Conservation (phyloP, 2,113 vertebrate genomes). For the Thalassoma bifasciatum region DNA sequence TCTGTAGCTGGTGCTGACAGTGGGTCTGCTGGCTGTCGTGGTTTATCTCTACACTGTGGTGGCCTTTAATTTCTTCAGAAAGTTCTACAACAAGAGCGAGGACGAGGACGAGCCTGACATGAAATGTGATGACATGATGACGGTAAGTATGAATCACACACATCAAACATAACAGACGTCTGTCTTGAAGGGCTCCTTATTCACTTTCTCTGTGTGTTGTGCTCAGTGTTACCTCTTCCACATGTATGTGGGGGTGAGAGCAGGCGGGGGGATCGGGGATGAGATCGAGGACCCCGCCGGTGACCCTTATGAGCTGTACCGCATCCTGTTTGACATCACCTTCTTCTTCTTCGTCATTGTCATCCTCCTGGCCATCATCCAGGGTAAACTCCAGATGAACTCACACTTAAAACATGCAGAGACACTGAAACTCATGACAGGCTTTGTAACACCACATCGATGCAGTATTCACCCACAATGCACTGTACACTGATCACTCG, state of each 20-base stretch:
- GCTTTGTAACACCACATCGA: background rate
- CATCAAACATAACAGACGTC: background rate
- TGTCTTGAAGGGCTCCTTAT: background rate
- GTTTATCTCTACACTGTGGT: slow-evolving; percentile 99
- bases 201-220: slow-evolving; percentile 3
- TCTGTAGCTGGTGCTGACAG: slow-evolving; percentile 92
- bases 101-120: slow-evolving; percentile 97
- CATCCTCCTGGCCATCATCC: slow-evolving; percentile 97
- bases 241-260: slow-evolving; percentile 98
- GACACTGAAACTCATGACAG: background rate
- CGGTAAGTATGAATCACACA: slow-evolving; percentile 78
- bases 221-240: slow-evolving; percentile 96
- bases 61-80: slow-evolving; percentile 99
- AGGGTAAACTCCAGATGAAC: slow-evolving; percentile 82
- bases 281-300: slow-evolving; percentile 99
- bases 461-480: no score
- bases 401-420: background rate
- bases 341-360: slow-evolving; percentile 99
- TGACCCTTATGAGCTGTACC: slow-evolving; percentile 97
- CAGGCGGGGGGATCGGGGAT: slow-evolving; percentile 96
- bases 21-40: slow-evolving; percentile 95
- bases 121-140: slow-evolving; percentile 99
- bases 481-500: background rate
- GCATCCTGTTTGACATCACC: slow-evolving; percentile 98
- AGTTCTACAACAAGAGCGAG: slow-evolving; percentile 98